These are phyloP conservation scores for Muscicapa comitata DNA, from an alignment of 2,797 vertebrate species.

Conservation along the genomic window DNA sequence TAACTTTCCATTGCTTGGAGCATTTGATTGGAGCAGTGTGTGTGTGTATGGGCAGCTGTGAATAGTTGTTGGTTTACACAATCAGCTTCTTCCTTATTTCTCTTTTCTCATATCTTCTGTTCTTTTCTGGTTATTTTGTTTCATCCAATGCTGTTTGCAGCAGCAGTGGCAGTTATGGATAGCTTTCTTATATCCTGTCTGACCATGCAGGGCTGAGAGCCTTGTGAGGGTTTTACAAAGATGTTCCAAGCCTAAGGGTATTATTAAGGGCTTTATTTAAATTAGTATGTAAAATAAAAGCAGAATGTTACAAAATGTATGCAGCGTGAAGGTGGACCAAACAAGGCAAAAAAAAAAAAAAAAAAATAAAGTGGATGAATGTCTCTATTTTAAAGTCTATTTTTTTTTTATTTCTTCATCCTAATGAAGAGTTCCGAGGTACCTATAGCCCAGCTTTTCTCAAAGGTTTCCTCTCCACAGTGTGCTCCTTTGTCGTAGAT, in stretches of 20 bases:
- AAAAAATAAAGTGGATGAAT: no score
- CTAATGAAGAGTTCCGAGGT: background rate
- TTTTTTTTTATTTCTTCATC: background rate
- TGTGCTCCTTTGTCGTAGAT: background rate
- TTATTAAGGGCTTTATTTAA: background rate
- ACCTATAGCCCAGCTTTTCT: background rate
- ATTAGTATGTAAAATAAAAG: background rate
- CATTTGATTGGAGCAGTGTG: background rate
- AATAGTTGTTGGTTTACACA: background rate
- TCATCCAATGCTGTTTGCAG: background rate
- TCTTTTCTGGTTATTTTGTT: background rate
- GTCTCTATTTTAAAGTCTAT: background rate
- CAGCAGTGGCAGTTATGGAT: background rate
- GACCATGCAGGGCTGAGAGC: background rate
- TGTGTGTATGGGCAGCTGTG: background rate
- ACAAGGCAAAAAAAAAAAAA: background rate
- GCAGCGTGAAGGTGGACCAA: background rate
- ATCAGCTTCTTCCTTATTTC: background rate
- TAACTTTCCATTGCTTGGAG: background rate
- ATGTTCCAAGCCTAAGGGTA: accelerated
- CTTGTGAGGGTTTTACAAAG: background rate
- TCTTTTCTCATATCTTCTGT: background rate
- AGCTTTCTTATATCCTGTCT: background rate
- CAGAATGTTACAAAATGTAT: background rate
- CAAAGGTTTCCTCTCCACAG: background rate